Evolutionary conservation across 2,888 invertebrate genomes (phyloP).

Genomic region (Cheilosia pagana): DNA sequence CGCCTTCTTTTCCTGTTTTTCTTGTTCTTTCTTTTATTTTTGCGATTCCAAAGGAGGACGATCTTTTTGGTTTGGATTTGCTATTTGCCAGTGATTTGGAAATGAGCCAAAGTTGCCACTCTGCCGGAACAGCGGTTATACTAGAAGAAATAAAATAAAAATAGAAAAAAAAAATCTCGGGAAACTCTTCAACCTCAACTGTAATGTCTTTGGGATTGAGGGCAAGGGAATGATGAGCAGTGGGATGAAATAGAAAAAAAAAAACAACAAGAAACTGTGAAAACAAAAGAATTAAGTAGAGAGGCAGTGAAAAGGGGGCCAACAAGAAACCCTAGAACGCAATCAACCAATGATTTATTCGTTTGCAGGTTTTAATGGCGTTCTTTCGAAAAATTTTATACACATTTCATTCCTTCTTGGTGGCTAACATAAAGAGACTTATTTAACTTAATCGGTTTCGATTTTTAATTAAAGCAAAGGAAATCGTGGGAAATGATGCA

Average conservation of each 20-base stretch:
- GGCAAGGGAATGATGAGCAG: slow-evolving; percentile 56
- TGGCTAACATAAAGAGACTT: slow-evolving; percentile 28
- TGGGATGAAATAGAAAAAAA: slow-evolving; percentile 30
- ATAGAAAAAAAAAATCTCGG: slow-evolving; percentile 3
- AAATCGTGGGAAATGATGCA: background rate
- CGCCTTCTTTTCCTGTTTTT: slow-evolving; percentile 64
- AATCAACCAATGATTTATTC: slow-evolving; percentile 70
- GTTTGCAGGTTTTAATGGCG: slow-evolving; percentile 62
- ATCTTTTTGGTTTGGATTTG: slow-evolving; percentile 66
- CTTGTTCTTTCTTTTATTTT: background rate
- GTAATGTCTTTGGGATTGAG: slow-evolving; percentile 62
- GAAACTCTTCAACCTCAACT: slow-evolving; percentile 57
- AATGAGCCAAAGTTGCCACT: slow-evolving; percentile 71
- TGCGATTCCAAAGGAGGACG: background rate
- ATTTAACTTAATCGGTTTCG: slow-evolving; percentile 62
- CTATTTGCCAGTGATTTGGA: slow-evolving; percentile 72
- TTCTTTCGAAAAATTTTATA: slow-evolving; percentile 44
- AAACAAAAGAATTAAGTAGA: slow-evolving; percentile 53
- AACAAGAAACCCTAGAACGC: slow-evolving; percentile 47
- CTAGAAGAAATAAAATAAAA: slow-evolving; percentile 24
- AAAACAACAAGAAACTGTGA: slow-evolving; percentile 23
- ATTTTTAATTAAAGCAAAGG: slow-evolving; percentile 49
- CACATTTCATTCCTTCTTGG: background rate
- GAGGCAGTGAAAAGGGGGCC: slow-evolving; percentile 28
- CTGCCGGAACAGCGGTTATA: slow-evolving; percentile 63